These are phyloP conservation scores for Ischnura elegans DNA, from an alignment of 2,888 invertebrate species.

Conservation along the genomic window DNA sequence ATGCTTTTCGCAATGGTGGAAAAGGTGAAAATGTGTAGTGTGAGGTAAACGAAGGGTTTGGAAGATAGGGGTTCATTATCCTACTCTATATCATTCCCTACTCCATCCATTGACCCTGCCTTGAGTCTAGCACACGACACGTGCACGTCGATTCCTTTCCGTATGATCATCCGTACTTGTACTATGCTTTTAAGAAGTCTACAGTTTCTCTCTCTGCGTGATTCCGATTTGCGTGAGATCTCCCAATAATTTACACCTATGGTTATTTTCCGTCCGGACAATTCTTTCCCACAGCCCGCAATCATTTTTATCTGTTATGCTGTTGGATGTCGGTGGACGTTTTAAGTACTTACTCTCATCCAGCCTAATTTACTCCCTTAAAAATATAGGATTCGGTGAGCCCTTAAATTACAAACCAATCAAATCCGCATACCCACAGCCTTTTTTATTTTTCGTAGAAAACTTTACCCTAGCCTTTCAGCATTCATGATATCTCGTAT, in stretches of 20 bases:
- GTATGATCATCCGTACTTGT: neutral
- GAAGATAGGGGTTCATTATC: constrained; percentile 42
- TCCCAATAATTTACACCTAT: neutral
- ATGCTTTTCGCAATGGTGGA: constrained; percentile 1
- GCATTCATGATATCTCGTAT: neutral
- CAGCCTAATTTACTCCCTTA: neutral
- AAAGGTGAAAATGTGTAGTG: neutral
- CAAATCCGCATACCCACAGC: neutral
- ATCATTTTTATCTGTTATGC: neutral
- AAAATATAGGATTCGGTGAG: neutral
- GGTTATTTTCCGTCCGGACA: neutral
- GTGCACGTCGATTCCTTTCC: neutral
- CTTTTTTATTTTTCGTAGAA: neutral
- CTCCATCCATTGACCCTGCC: neutral
- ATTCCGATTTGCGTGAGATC: neutral
- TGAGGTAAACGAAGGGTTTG: neutral
- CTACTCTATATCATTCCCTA: neutral
- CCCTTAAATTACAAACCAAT: neutral
- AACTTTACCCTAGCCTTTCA: neutral
- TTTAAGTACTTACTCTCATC: no score
- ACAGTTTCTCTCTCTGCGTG: neutral
- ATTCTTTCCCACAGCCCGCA: neutral
- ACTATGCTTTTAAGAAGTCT: neutral
- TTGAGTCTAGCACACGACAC: neutral
- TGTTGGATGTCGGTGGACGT: neutral